Conservation (phyloP, 2,113 vertebrate genomes). For the Marmota monax region DNA sequence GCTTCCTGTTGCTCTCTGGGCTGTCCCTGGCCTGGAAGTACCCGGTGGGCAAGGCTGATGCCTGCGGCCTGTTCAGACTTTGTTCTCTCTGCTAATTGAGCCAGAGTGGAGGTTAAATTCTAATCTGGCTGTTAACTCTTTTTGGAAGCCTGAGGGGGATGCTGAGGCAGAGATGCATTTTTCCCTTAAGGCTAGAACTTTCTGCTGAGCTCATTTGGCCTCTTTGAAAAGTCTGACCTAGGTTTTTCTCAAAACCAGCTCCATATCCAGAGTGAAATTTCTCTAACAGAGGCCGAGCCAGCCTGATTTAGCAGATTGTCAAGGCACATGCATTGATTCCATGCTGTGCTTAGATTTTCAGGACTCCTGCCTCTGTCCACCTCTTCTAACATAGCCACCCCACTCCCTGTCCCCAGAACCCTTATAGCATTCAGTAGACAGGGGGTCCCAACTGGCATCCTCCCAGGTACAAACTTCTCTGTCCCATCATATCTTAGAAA, state of each 20-base stretch:
- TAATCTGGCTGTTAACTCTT: conserved; percentile 44
- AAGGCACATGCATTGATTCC: background rate
- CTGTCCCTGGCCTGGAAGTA: background rate
- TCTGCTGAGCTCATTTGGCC: background rate
- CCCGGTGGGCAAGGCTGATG: background rate
- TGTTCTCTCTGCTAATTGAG: background rate
- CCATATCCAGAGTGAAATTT: background rate
- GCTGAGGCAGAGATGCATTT: background rate
- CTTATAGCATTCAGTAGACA: background rate
- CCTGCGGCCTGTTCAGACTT: background rate
- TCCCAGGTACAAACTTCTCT: background rate
- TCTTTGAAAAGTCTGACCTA: background rate
- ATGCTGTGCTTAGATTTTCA: background rate
- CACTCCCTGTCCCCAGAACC: background rate
- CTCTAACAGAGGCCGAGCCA: background rate
- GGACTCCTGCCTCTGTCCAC: background rate
- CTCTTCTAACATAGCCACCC: no score
- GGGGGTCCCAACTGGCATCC: background rate
- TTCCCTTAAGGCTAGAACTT: background rate
- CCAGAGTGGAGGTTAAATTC: conserved; percentile 52
- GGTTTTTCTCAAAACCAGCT: background rate
- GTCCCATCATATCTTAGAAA: background rate
- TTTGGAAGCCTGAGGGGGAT: background rate
- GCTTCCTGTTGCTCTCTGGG: background rate
- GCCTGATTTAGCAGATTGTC: background rate